Percentiles rank a stretch among this genome's conserved stretches.
phyloP scores from a whole-genome alignment of 2,113 vertebrate genomes.

The Morone chrysops region DNA sequence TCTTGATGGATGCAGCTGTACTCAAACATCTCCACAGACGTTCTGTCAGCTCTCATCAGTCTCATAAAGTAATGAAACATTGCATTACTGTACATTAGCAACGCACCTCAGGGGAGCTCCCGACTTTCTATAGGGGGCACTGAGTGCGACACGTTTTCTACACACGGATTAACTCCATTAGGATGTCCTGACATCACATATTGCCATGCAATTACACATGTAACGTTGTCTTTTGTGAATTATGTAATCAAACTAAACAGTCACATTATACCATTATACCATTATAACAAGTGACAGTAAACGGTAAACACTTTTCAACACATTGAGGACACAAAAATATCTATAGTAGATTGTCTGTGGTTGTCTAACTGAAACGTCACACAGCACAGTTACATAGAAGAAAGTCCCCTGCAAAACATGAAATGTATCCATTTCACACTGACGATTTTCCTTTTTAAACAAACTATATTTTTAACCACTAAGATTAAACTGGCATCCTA shows the following conservation, averaged over 20 bases:
- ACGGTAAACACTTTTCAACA: conserved; percentile 5
- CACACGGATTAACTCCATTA: neutral
- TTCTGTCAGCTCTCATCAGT: conserved; percentile 67
- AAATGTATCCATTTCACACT: neutral
- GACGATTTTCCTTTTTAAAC: neutral
- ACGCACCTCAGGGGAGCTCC: conserved; percentile 44
- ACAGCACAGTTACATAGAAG: neutral
- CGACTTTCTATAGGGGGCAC: conserved; percentile 24
- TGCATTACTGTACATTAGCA: conserved; percentile 58
- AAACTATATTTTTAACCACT: neutral
- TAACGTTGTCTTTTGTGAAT: neutral
- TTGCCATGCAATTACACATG: neutral
- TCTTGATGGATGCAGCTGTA: conserved; percentile 62
- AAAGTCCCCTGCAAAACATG: neutral
- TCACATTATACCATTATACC: neutral
- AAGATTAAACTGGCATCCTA: neutral
- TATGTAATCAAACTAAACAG: neutral
- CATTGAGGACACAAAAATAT: neutral
- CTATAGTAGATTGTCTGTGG: neutral
- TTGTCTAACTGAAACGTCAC: neutral
- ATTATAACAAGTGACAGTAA: neutral
- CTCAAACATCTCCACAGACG: conserved; percentile 71
- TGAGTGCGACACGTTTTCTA: conserved; percentile 9
- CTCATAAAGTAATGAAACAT: conserved; percentile 74
- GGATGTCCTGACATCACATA: neutral